Evolutionary conservation across 2,113 vertebrate genomes (phyloP), one percentile per base, ranked within the genome.

Genomic region (Heterochromis multidens): DNA sequence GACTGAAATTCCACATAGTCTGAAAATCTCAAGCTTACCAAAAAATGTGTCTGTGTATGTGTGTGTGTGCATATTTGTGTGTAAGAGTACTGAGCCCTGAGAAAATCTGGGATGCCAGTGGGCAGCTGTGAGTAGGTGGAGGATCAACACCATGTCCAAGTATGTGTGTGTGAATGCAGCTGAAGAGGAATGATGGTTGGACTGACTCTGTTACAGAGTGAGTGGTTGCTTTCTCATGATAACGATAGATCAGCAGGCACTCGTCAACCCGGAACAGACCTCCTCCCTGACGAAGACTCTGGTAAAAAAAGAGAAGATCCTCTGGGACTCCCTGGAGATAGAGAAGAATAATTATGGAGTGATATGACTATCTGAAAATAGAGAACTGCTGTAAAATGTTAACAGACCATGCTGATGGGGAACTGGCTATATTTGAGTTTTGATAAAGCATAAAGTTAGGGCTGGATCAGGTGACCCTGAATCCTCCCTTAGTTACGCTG

Each of bases 261-360:
- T 88, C 92, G 85, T 99, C 93, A 17, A 99, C 96, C 16, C 97
- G 95, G 19, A 94, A 37, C 21, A 97, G 90, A 7, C 92, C 85
- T 0, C 97, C 97, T 1, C 97, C 98, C 37, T 88, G 95, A 72
- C 96, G 95, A 72, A 99, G 95, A 85, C 97, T 97, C 29, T 97
- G 91, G 80, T 99, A 98, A 93, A 99, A 99, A 92, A 98, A 97
- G n/a, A 99, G 88, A 91, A 99, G 84, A 87, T 99, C 99, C 91
- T 99, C 99, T 0, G 98, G 98, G 61, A 98, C 95, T 1, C 98
- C 99, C 98, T 99, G 7, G 54, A 84, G 59, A 76, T 19, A 57
- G 37, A 61, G n/a, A 91, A 61, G 40, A 21, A 25, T 27, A 72
- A 46, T 70, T 1, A 59, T 4, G 59, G n/a, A 19, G 27, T 23